Base-by-base conservation (phyloP, 1,140 invertebrate species). In the Drosophila yakuba region DNA sequence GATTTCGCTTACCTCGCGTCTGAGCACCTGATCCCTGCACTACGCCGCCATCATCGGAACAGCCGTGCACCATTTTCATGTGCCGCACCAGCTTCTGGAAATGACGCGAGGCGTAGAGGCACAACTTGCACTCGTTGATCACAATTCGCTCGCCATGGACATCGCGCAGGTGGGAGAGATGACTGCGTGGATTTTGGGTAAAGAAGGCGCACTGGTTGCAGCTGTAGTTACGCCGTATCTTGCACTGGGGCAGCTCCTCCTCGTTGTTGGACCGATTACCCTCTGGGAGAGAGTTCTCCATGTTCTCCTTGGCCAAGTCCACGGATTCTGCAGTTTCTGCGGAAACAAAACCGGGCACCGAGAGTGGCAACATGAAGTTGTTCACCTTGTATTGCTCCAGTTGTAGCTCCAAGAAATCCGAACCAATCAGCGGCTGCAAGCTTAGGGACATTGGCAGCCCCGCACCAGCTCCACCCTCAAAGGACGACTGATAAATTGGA, bases 61-160 rank as follows among this genome's bases (percentile, higher is more conserved):
- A 91, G 59, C 93, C 94, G 90, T 97, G 96, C 41, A 96, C 95
- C 95, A 96, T 96, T 88, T 96, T 96, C 76, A 96, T 94, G 93
- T 98, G 97, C 57, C 97, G 93, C 54, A 96, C 94, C 39, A 98
- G 93, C 93, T 98, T 98, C 82, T 97, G 96, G 79, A 96, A 95
- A 91, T 97, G 96, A 59, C 95, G 95, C n/a, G 96, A 97, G 7
- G 97, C 97, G 93, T 98, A 98, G 51, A 97, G 93, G 92, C 97
- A 98, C 59, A 95, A 93, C 14, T 95, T 94, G 89, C 97, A 98
- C 78, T 96, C 95, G 90, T 96, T 97, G 57, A 97, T 96, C 74
- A 95, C 95, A 45, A 97, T 94, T 76, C 94, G 95, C 77, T 96
- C 95, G 47, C 95, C 94, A 92, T 98, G 97, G 20, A 95, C 94